A percentile compares a stretch with the other conserved stretches of the same genome.
Evolutionary conservation across 2,113 vertebrate species (phyloP).

Genomic region (Redunca redunca): DNA sequence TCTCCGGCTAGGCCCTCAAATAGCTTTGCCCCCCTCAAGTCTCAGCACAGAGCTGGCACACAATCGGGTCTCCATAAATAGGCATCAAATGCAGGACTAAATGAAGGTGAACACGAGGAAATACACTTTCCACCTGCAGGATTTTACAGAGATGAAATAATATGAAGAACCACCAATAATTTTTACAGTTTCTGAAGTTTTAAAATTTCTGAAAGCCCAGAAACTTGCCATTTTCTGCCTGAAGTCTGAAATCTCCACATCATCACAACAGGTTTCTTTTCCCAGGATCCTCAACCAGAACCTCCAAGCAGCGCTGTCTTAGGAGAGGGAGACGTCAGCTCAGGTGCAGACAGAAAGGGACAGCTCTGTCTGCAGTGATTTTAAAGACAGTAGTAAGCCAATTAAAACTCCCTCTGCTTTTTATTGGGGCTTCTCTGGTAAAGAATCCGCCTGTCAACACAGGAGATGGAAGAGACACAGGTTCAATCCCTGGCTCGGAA

Average conservation of each 20-base stretch:
- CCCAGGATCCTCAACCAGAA: not conserved
- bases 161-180: not conserved
- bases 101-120: not conserved
- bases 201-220: not conserved
- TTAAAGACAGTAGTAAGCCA: not conserved
- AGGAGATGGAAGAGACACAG: not conserved
- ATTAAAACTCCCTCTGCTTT: not conserved
- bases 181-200: not conserved
- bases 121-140: not conserved
- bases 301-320: not conserved
- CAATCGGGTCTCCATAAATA: not conserved
- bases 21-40: not conserved
- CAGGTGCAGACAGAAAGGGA: not conserved
- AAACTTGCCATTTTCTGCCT: not conserved
- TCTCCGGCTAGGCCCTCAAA: not conserved
- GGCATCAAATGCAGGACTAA: not conserved
- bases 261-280: not conserved
- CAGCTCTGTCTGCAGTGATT: not conserved
- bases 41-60: not conserved
- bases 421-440: not conserved
- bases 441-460: not conserved
- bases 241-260: not conserved
- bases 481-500: not conserved
- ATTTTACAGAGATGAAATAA: not conserved
- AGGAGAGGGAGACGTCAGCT: not conserved